Conservation (phyloP, 2,797 vertebrate species). For the Scarus forsteni region DNA sequence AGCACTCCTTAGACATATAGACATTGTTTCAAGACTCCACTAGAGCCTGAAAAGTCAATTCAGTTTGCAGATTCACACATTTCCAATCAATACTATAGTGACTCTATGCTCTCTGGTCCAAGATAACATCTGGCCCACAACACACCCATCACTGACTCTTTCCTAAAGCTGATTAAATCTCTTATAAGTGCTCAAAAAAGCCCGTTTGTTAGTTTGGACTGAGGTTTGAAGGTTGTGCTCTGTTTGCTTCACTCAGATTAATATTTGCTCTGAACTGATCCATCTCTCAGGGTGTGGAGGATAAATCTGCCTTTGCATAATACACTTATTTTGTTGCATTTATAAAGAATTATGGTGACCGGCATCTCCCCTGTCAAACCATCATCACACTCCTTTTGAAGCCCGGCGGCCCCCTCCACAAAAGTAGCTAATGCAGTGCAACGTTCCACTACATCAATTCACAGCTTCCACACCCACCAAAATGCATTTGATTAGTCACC, state of each 20-base stretch:
- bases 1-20: too few relatives aligned
- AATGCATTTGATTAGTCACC: slow-evolving; percentile 81
- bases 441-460: slow-evolving; percentile 64
- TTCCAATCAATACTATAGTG: background rate
- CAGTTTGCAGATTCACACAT: slow-evolving; percentile 6
- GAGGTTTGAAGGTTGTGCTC: background rate
- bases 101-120: background rate
- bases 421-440: slow-evolving; percentile 61
- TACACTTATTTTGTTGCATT: background rate
- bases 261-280: slow-evolving; percentile 21
- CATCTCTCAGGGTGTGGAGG: background rate
- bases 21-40: too few relatives aligned
- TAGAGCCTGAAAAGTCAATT: too few relatives aligned
- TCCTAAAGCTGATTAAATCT: background rate
- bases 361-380: slow-evolving; percentile 25
- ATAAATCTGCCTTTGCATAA: background rate
- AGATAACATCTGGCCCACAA: background rate
- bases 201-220: slow-evolving; percentile 8
- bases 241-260: slow-evolving; percentile 12
- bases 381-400: slow-evolving; percentile 33
- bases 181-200: background rate
- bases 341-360: slow-evolving; percentile 12
- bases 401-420: slow-evolving; percentile 45
- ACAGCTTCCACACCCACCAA: slow-evolving; percentile 68
- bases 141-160: slow-evolving; percentile 8